Percentiles rank a stretch among this genome's conserved stretches.
phyloP scores from a whole-genome alignment of 2,113 vertebrate genomes.

The Dermatemys mawii region DNA sequence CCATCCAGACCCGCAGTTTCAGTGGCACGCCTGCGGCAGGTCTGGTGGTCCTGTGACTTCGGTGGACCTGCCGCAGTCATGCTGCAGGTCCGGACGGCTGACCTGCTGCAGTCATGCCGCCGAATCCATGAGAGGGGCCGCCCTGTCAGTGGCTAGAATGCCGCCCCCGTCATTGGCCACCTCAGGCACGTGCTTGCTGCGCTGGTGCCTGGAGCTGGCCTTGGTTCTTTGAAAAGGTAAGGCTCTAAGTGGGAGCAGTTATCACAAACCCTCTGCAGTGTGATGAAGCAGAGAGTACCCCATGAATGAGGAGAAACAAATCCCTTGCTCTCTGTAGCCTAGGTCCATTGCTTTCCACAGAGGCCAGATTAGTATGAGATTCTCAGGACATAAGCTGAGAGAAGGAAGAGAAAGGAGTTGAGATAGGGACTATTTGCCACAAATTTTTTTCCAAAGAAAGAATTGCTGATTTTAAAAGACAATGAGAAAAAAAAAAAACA shows the following conservation, averaged over 20 bases:
- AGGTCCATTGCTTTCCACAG: neutral
- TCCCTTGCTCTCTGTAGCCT: neutral
- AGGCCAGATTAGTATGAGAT: neutral
- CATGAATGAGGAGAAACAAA: neutral
- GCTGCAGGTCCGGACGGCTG: too few relatives aligned
- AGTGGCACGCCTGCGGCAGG: too few relatives aligned
- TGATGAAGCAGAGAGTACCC: neutral
- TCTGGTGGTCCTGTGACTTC: too few relatives aligned
- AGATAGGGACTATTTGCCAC: neutral
- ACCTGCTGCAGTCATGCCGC: too few relatives aligned
- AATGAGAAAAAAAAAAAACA: neutral
- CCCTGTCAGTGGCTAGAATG: too few relatives aligned
- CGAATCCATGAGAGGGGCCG: too few relatives aligned
- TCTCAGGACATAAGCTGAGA: neutral
- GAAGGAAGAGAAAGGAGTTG: neutral
- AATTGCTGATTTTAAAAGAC: neutral
- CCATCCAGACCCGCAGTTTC: too few relatives aligned
- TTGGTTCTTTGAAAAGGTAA: neutral
- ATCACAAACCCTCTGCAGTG: neutral
- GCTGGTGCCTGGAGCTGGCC: too few relatives aligned
- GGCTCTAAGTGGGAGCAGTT: neutral
- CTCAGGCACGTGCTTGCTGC: too few relatives aligned
- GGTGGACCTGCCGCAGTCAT: too few relatives aligned
- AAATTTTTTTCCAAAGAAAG: rapidly evolving
- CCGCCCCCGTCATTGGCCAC: too few relatives aligned